phyloP scores from a whole-genome alignment of 2,797 vertebrate genomes.

The Scleropages formosus region DNA sequence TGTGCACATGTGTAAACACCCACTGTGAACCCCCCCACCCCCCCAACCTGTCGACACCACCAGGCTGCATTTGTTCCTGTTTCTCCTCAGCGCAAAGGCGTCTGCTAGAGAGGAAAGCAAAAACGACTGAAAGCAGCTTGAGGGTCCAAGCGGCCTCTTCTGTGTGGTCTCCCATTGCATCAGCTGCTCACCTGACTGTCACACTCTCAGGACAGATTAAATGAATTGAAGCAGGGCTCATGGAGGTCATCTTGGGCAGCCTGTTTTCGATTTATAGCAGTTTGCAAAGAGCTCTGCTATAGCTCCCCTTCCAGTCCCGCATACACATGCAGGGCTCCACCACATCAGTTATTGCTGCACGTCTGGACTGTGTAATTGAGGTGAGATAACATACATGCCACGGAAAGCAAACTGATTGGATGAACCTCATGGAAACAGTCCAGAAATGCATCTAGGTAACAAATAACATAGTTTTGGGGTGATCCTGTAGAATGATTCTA shows the following conservation, averaged over 20 bases:
- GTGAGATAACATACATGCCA: not conserved
- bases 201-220: not conserved
- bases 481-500: not conserved
- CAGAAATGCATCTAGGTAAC: not conserved
- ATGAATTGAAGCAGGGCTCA: not conserved
- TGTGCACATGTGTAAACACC: constrained; percentile 25
- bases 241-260: not conserved
- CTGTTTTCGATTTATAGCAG: not conserved
- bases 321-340: not conserved
- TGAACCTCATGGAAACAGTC: not conserved
- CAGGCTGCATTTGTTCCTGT: constrained; percentile 23
- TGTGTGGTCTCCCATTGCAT: constrained; percentile 31
- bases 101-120: not conserved
- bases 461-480: not conserved
- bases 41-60: not conserved
- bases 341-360: not conserved
- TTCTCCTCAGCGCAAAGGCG: constrained; percentile 1
- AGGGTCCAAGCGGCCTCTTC: not conserved
- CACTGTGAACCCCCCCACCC: not conserved
- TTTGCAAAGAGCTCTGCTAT: not conserved
- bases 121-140: not conserved
- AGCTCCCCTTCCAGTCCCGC: not conserved
- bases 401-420: not conserved
- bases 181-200: constrained; percentile 17
- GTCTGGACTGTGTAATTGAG: not conserved